Percentiles rank a stretch among this genome's conserved stretches.
These are phyloP conservation scores for Cetonia aurata DNA, from an alignment of 2,888 invertebrate species.

Conservation along the genomic window DNA sequence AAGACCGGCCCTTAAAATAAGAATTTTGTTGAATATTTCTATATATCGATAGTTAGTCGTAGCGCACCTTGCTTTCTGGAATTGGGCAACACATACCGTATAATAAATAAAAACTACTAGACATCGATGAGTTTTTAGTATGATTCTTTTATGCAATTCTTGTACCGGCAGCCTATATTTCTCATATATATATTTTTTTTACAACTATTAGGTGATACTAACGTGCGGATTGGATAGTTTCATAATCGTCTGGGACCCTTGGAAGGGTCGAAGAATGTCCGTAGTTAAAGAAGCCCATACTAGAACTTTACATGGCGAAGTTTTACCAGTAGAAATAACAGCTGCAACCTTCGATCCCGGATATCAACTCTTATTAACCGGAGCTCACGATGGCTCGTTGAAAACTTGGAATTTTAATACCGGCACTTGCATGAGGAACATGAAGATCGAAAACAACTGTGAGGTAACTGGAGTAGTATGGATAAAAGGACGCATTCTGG, in stretches of 20 bases:
- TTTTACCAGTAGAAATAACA: slow-evolving; percentile 79
- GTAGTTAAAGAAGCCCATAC: slow-evolving; percentile 80
- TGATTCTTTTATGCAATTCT: too few relatives aligned
- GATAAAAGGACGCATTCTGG: slow-evolving; percentile 73
- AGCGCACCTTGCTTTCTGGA: too few relatives aligned
- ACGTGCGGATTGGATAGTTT: slow-evolving; percentile 84
- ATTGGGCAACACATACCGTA: too few relatives aligned
- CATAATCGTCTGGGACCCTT: slow-evolving; percentile 86
- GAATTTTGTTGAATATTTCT: too few relatives aligned
- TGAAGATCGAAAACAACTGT: slow-evolving; percentile 71
- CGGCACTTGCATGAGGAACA: slow-evolving; percentile 78
- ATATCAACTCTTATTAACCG: slow-evolving; percentile 80
- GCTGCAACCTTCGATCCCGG: slow-evolving; percentile 83
- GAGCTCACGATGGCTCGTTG: slow-evolving; percentile 82
- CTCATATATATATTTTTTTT: slow-evolving; percentile 7
- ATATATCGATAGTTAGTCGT: too few relatives aligned
- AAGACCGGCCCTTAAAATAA: too few relatives aligned
- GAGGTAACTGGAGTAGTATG: slow-evolving; percentile 70
- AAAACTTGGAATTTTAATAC: slow-evolving; percentile 91
- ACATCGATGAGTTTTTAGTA: slow-evolving; percentile 36
- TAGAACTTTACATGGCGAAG: slow-evolving; percentile 75
- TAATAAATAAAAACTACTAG: too few relatives aligned
- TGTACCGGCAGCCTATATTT: too few relatives aligned
- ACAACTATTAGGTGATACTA: slow-evolving; percentile 71
- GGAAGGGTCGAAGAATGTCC: slow-evolving; percentile 77